phyloP scores from a whole-genome alignment of 1,140 invertebrate genomes.

The Ptiloglossa arizonensis region DNA sequence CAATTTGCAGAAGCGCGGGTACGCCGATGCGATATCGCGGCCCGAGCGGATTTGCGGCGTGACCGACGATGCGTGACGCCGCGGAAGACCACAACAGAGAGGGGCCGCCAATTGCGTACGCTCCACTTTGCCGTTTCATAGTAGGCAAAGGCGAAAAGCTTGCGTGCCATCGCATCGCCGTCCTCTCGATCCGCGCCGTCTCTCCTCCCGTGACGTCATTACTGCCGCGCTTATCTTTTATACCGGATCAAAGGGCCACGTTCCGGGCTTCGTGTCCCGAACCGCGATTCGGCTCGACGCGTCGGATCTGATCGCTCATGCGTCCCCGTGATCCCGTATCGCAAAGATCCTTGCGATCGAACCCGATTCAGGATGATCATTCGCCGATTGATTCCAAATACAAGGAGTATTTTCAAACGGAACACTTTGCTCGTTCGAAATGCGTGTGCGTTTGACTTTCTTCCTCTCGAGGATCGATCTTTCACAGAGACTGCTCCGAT shows the following conservation, averaged over 20 bases:
- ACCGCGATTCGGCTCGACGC: not conserved
- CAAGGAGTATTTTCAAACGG: too few relatives aligned
- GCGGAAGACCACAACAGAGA: slow-evolving; percentile 73
- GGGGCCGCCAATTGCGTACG: slow-evolving; percentile 70
- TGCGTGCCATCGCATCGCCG: slow-evolving; percentile 58
- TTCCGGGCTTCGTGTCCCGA: not conserved
- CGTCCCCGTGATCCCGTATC: too few relatives aligned
- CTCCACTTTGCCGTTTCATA: slow-evolving; percentile 63
- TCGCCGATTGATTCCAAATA: too few relatives aligned
- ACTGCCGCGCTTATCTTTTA: slow-evolving; percentile 22
- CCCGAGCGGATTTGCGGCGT: slow-evolving; percentile 68
- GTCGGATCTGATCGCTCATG: not conserved
- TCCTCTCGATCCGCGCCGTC: slow-evolving; percentile 57
- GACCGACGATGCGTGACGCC: slow-evolving; percentile 75
- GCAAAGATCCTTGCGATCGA: too few relatives aligned
- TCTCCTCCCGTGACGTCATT: slow-evolving; percentile 63
- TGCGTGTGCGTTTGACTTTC: too few relatives aligned
- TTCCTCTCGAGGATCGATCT: too few relatives aligned
- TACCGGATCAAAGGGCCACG: not conserved
- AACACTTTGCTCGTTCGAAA: too few relatives aligned
- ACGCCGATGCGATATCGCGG: slow-evolving; percentile 60
- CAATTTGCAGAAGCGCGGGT: slow-evolving; percentile 70
- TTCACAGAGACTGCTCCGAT: too few relatives aligned
- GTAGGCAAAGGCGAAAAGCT: slow-evolving; percentile 58
- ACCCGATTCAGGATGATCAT: too few relatives aligned